Percentiles rank a stretch among this genome's conserved stretches.
These are phyloP conservation scores for Drosophila subsilvestris DNA, from an alignment of 2,888 invertebrate genomes.

Conservation along the genomic window DNA sequence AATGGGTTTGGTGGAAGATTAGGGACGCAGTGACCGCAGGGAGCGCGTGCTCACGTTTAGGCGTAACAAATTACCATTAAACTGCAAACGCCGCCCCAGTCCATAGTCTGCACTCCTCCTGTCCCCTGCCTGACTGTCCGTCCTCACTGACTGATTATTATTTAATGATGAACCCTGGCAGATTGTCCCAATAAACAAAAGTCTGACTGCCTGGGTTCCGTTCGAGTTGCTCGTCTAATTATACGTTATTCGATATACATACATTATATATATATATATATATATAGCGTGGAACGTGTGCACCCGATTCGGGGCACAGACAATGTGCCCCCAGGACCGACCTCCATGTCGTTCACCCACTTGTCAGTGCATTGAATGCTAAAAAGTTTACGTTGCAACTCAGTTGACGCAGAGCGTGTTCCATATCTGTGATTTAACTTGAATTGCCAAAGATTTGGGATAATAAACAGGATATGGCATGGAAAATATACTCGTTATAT, in stretches of 20 bases:
- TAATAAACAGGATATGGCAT: conserved; percentile 31
- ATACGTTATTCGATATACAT: conserved; percentile 30
- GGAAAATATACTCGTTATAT: not conserved
- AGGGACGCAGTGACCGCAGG: conserved; percentile 47
- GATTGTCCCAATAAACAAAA: conserved; percentile 53
- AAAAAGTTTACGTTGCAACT: not conserved
- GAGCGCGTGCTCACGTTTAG: conserved; percentile 82
- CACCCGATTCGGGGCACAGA: not conserved
- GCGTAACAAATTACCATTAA: conserved; percentile 83
- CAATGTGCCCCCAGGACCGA: not conserved
- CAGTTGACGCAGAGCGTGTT: conserved; percentile 13
- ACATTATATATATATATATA: not conserved
- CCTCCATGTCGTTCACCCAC: conserved; percentile 12
- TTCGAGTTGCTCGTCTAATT: conserved; percentile 55
- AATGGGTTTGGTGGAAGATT: conserved; percentile 35
- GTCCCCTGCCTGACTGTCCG: not conserved
- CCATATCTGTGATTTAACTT: conserved; percentile 35
- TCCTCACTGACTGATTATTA: conserved; percentile 66
- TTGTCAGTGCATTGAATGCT: not conserved
- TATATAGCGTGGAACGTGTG: conserved; percentile 8
- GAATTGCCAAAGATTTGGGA: conserved; percentile 35
- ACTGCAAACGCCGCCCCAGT: conserved; percentile 30
- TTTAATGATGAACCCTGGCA: conserved; percentile 72
- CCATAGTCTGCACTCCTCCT: no score
- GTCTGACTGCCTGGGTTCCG: conserved; percentile 5